phyloP scores from a whole-genome alignment of 2,888 invertebrate genomes.

The Apomyelois bistriatella region DNA sequence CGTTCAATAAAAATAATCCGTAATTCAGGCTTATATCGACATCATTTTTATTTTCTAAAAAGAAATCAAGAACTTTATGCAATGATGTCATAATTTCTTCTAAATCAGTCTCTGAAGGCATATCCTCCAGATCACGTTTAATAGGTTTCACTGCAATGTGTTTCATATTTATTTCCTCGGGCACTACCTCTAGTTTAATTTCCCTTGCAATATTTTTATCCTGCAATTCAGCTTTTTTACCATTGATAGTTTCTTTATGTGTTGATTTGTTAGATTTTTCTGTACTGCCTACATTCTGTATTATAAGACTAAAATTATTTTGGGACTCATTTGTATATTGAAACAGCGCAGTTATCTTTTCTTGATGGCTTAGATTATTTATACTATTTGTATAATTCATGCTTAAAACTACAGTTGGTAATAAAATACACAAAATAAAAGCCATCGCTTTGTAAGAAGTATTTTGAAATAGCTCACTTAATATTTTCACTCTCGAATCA shows the following conservation, averaged over 20 bases:
- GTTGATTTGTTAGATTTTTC: too few relatives aligned
- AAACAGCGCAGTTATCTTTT: not conserved
- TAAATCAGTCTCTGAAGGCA: constrained; percentile 37
- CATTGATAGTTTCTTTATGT: too few relatives aligned
- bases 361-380: not conserved
- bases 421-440: constrained; percentile 12
- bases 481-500: not conserved
- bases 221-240: not conserved
- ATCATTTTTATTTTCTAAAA: constrained; percentile 27
- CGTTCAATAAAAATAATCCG: constrained; percentile 49
- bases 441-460: not conserved
- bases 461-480: not conserved
- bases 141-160: not conserved
- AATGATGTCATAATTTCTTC: constrained; percentile 34
- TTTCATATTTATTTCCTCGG: not conserved
- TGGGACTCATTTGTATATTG: not conserved
- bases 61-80: constrained; percentile 34
- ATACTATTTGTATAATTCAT: not conserved
- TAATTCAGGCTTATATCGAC: constrained; percentile 44
- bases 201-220: too few relatives aligned
- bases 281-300: too few relatives aligned
- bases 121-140: constrained; percentile 15
- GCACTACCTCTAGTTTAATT: too few relatives aligned
- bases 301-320: not conserved
- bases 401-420: constrained; percentile 1